Conservation (phyloP, 1,140 invertebrate genomes). For the Zaprionus vittiger region DNA sequence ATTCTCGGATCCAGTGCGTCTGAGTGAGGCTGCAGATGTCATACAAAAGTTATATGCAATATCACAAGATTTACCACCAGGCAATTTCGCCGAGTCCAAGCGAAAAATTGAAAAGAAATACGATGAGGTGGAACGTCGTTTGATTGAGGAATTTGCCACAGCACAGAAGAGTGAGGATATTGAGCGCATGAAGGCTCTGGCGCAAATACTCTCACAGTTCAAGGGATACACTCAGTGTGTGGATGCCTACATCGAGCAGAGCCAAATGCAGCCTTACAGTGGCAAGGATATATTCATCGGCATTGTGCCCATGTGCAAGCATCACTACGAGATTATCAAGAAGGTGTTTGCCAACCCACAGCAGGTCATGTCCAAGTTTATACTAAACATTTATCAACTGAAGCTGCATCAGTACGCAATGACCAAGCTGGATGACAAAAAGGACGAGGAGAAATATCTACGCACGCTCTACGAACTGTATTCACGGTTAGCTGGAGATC, state of each 20-base stretch:
- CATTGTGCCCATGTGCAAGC: constrained; percentile 95
- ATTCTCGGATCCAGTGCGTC: constrained; percentile 93
- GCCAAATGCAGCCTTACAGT: constrained; percentile 90
- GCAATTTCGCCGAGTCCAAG: constrained; percentile 95
- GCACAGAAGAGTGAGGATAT: constrained; percentile 94
- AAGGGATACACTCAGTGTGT: constrained; percentile 98
- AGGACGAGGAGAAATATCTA: constrained; percentile 94
- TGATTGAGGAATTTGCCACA: constrained; percentile 97
- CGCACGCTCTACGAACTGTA: constrained; percentile 95
- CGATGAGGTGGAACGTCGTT: constrained; percentile 95
- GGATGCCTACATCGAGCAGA: constrained; percentile 98
- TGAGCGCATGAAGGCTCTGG: constrained; percentile 96
- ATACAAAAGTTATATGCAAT: constrained; percentile 99
- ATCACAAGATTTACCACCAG: constrained; percentile 95
- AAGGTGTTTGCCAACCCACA: constrained; percentile 98
- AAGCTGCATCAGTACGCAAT: constrained; percentile 95
- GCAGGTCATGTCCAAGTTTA: constrained; percentile 99
- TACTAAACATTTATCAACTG: constrained; percentile 97
- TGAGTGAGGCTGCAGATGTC: constrained; percentile 98
- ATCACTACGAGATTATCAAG: constrained; percentile 94
- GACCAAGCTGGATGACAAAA: constrained; percentile 90
- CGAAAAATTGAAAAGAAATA: constrained; percentile 97
- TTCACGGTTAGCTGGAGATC: constrained; percentile 85
- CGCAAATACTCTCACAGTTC: constrained; percentile 96
- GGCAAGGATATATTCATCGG: constrained; percentile 96